A percentile compares a stretch with the other conserved stretches of the same genome.
Evolutionary conservation across 2,113 vertebrate species (phyloP).

Genomic region (Bubo bubo): DNA sequence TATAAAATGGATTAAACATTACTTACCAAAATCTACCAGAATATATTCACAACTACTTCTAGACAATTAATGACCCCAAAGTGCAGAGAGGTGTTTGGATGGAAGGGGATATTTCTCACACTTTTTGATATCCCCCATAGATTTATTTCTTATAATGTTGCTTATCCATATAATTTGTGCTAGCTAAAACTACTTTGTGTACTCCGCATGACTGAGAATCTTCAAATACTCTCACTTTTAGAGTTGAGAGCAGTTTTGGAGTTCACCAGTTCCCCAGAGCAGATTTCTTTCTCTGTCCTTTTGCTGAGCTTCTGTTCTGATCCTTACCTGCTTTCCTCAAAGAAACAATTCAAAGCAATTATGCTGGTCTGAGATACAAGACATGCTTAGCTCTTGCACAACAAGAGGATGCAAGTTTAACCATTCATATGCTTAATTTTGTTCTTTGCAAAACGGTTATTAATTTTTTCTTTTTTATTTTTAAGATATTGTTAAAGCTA

Average conservation of each 20-base stretch:
- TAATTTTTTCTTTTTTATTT: not conserved
- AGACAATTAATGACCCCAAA: not conserved
- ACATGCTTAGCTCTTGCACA: not conserved
- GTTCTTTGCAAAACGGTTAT: not conserved
- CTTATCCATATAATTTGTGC: not conserved
- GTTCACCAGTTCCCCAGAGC: not conserved
- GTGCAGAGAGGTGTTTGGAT: not conserved
- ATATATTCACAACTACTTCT: not conserved
- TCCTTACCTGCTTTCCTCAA: not conserved
- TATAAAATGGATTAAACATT: conserved; percentile 24
- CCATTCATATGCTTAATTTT: not conserved
- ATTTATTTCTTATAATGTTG: not conserved
- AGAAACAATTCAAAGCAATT: not conserved
- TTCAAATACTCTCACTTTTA: not conserved
- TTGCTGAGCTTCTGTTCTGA: not conserved
- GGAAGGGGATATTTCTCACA: not conserved
- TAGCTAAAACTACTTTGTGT: not conserved
- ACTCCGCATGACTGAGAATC: not conserved
- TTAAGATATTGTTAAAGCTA: not conserved
- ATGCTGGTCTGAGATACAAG: not conserved
- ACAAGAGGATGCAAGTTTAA: not conserved
- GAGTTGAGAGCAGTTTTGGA: not conserved
- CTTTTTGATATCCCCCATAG: not conserved
- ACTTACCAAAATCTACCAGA: not conserved
- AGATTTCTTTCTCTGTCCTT: not conserved